Conservation (phyloP, 2,113 vertebrate genomes). For the Setophaga coronata region DNA sequence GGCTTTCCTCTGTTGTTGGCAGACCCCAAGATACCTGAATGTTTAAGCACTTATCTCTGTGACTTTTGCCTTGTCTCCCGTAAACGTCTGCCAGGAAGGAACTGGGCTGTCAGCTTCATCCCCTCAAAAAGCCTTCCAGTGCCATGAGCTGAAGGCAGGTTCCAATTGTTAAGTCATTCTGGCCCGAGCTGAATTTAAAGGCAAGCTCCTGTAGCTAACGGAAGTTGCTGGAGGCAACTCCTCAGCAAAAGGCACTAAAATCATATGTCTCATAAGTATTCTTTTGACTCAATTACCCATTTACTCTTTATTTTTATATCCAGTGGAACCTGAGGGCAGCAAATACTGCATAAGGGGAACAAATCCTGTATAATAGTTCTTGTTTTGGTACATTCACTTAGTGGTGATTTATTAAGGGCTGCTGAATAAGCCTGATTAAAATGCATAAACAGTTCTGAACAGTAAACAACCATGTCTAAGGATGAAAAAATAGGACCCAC, state of each 20-base stretch:
- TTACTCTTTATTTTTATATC: conserved; percentile 69
- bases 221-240: conserved; percentile 62
- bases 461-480: conserved; percentile 93
- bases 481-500: conserved; percentile 90
- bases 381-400: conserved; percentile 78
- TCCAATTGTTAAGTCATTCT: conserved; percentile 78
- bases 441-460: conserved; percentile 88
- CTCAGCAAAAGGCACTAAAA: conserved; percentile 65
- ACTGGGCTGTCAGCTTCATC: conserved; percentile 72
- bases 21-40: conserved; percentile 63
- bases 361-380: conserved; percentile 70
- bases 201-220: conserved; percentile 65
- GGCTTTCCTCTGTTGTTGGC: neutral
- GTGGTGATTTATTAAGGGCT: conserved; percentile 85
- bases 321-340: conserved; percentile 55
- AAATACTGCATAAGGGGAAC: conserved; percentile 67
- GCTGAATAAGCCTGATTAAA: conserved; percentile 85
- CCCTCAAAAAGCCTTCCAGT: conserved; percentile 69
- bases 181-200: conserved; percentile 77
- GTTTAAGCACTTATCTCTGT: conserved; percentile 64
- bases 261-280: conserved; percentile 67
- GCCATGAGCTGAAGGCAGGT: conserved; percentile 69
- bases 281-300: conserved; percentile 66
- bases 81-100: conserved; percentile 70
- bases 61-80: conserved; percentile 52